Evolutionary conservation across 2,113 vertebrate genomes (phyloP).

Genomic region (Malurus melanocephalus): DNA sequence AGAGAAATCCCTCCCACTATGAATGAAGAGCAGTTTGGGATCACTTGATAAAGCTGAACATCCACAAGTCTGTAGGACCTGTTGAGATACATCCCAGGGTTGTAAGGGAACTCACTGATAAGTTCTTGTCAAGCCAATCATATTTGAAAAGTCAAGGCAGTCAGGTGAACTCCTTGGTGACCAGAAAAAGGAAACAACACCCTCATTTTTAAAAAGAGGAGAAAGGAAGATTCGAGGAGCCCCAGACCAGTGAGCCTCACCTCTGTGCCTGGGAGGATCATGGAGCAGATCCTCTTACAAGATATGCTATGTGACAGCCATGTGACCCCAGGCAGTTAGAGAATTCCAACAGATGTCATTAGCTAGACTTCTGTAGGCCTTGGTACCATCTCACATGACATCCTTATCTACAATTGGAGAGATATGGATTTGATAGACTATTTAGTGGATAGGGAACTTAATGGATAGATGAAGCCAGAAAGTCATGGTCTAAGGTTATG

Average conservation of each 20-base stretch:
- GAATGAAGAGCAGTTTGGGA: background rate
- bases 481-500: background rate
- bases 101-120: background rate
- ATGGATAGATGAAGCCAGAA: background rate
- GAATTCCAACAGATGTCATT: background rate
- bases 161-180: background rate
- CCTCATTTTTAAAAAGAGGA: background rate
- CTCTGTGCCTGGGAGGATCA: background rate
- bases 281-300: background rate
- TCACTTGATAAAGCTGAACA: background rate
- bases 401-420: background rate
- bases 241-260: fast-evolving
- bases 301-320: fast-evolving
- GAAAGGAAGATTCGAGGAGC: background rate
- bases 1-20: background rate
- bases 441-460: background rate
- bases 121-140: background rate
- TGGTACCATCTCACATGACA: background rate
- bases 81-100: background rate
- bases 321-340: background rate
- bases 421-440: background rate
- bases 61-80: background rate
- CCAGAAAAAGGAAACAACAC: background rate
- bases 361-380: background rate
- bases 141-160: background rate